Evolutionary conservation across 2,113 vertebrate genomes (phyloP).

Genomic region (Protomyctophum bolini): DNA sequence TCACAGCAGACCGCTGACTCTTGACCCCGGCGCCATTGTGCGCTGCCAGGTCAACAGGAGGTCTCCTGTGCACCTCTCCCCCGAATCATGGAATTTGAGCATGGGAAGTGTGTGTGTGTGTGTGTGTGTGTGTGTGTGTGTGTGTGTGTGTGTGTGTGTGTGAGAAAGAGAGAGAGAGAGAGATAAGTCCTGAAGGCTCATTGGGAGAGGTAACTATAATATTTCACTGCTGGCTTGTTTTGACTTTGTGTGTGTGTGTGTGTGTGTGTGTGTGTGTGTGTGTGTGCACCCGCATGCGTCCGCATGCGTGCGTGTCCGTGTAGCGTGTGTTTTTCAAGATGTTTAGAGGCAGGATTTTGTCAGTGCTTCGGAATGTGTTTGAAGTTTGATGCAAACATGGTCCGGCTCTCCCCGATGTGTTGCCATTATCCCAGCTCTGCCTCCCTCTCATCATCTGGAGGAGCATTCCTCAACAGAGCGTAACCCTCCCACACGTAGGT

Average conservation of each 20-base stretch:
- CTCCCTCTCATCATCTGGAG: conserved; percentile 47
- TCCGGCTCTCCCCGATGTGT: conserved; percentile 30
- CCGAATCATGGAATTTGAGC: conserved; percentile 13
- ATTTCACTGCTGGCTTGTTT: conserved; percentile 9
- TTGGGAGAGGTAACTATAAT: neutral
- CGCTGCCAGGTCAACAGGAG: conserved; percentile 8
- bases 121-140: neutral
- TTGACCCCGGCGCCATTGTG: conserved; percentile 13
- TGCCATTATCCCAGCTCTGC: conserved; percentile 15
- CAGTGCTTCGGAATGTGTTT: conserved; percentile 75
- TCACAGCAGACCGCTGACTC: conserved; percentile 32
- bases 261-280: too few relatives aligned
- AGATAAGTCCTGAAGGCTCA: neutral
- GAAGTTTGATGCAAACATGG: conserved; percentile 63
- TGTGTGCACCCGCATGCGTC: too few relatives aligned
- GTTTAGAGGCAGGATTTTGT: conserved; percentile 52
- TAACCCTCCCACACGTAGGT: conserved; percentile 14
- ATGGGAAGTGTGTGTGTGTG: conserved; percentile 23
- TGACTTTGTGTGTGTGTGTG: too few relatives aligned
- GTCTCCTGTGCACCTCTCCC: neutral
- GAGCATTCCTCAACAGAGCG: conserved; percentile 28
- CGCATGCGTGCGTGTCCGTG: neutral
- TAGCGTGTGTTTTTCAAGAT: conserved; percentile 34
- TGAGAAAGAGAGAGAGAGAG: neutral
- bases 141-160: neutral